These are phyloP conservation scores for Myotis findleyi DNA, from an alignment of 2,797 vertebrate species.

Conservation along the genomic window DNA sequence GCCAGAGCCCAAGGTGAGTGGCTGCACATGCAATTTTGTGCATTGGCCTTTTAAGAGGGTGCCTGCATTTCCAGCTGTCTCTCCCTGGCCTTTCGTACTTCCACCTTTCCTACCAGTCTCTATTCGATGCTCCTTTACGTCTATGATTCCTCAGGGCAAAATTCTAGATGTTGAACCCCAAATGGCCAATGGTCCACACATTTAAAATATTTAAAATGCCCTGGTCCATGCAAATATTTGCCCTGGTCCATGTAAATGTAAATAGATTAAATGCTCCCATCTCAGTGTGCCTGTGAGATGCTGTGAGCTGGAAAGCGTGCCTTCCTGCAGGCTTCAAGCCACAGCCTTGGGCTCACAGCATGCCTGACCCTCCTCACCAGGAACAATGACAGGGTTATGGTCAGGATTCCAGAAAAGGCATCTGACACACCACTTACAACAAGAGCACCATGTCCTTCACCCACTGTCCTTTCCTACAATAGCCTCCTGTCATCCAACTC, in stretches of 20 bases:
- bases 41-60: no score
- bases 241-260: fast-evolving
- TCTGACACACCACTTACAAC: fast-evolving
- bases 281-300: fast-evolving
- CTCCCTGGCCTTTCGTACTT: no score
- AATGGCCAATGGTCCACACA: fast-evolving
- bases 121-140: background rate
- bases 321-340: fast-evolving
- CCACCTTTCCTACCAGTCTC: no score
- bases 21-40: no score
- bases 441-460: background rate
- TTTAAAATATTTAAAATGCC: background rate
- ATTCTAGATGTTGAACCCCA: background rate
- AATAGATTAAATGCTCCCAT: no score
- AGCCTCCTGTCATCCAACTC: background rate
- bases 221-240: fast-evolving
- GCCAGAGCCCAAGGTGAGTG: no score
- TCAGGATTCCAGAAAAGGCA: background rate
- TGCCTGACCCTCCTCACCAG: background rate
- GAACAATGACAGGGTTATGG: background rate
- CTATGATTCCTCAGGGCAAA: background rate
- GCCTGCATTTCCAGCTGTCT: no score
- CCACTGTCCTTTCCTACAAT: background rate
- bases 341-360: background rate
- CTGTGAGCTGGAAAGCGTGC: fast-evolving